Evolutionary conservation across 1,140 invertebrate species (phyloP), one percentile per base, ranked within the genome.

Genomic region (Sycophila sp.): DNA sequence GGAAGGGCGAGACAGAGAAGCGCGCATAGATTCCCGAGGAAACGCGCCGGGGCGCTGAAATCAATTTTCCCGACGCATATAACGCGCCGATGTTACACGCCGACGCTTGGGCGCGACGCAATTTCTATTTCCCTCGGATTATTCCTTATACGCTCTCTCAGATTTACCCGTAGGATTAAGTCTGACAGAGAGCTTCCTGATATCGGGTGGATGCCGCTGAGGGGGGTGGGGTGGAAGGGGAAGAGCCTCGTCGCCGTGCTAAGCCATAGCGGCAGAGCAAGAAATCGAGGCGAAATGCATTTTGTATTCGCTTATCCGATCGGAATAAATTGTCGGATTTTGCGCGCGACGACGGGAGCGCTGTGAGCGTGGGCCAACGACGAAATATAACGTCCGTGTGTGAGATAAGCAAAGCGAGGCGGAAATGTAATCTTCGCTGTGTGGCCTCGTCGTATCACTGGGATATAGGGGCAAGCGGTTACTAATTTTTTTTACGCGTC

Each of bases 221-320:
- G 47, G 22, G 17, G 22, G 26, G 47, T 10, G 8, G 28, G 47
- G 24, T 19, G 28, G 49, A 53, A 15, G 49, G 17, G 38, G 17
- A 5, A 30, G 22, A 8, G 11, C 26, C 15, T 26, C 1, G 1
- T 15, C 17, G 36, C 4, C 1, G 4, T 17, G 2, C 8, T 49
- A 19, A 47, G 40, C 58, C 42, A 34, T 32, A 51, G 40, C 6
- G 2, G 22, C 5, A 1, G 26, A 47, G 28, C 22, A n/a, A 56
- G 56, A 69, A 60, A 51, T 40, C 19, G 28, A 26, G 13, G 8
- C 13, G 26, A 11, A 63, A 63, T 63, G 45, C 38, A 47, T 70
- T 64, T 53, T 62, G 60, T 58, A 47, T 8, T 42, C 11, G 68
- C 13, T 63, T 64, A 64, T 70, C 34, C 28, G 56, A 62, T 69